Percentiles rank a stretch among this genome's conserved stretches.
Evolutionary conservation across 2,888 invertebrate genomes (phyloP).

Genomic region (Drosophila yooni): DNA sequence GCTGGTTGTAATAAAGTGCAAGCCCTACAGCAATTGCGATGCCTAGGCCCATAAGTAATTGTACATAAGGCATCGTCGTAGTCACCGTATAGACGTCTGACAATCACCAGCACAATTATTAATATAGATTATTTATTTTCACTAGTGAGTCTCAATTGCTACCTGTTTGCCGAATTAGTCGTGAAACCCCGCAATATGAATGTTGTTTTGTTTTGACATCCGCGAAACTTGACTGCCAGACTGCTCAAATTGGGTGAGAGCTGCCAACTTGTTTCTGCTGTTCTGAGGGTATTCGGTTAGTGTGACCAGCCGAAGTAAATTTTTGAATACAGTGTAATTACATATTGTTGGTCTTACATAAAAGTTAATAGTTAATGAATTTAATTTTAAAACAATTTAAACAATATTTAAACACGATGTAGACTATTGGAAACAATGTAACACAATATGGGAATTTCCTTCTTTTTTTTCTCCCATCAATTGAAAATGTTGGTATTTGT

Average conservation of each 20-base stretch:
- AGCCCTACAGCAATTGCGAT: conserved; percentile 29
- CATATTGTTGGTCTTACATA: background rate
- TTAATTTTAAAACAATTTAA: background rate
- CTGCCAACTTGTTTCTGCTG: background rate
- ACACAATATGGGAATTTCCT: too few relatives aligned
- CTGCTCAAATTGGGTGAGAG: background rate
- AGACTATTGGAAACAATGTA: background rate
- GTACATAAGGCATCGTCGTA: conserved; percentile 45
- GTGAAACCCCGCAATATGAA: conserved; percentile 1
- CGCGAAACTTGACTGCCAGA: conserved; percentile 8
- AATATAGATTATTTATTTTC: background rate
- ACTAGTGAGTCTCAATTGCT: background rate
- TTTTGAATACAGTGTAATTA: background rate
- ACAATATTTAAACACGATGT: background rate
- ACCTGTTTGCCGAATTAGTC: background rate
- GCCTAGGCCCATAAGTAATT: conserved; percentile 30
- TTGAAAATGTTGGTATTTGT: conserved; percentile 18
- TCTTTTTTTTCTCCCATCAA: background rate
- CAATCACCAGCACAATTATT: background rate
- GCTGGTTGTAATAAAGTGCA: conserved; percentile 32
- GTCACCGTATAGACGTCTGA: background rate
- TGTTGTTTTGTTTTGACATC: conserved; percentile 2
- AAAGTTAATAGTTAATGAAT: background rate
- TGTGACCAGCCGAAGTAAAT: background rate
- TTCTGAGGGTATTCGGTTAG: background rate